Evolutionary conservation across 2,797 vertebrate species (phyloP).

Genomic region (Echiichthys vipera): DNA sequence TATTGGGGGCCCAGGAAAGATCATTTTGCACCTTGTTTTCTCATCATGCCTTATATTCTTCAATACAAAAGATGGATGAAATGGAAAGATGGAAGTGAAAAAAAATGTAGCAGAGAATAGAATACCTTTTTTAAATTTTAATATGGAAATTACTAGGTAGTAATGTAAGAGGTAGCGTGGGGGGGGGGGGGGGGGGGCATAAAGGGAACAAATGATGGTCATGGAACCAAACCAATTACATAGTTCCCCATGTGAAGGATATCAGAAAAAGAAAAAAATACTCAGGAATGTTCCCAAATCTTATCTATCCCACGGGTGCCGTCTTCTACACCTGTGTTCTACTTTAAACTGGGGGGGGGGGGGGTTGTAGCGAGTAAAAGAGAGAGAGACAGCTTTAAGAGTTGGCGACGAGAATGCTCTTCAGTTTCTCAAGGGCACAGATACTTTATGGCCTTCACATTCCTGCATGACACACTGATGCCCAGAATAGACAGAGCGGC

Average conservation of each 20-base stretch:
- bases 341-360: slow-evolving; percentile 69
- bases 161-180: slow-evolving; percentile 73
- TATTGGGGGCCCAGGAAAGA: slow-evolving; percentile 83
- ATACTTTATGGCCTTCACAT: slow-evolving; percentile 81
- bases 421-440: slow-evolving; percentile 79
- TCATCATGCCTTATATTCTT: slow-evolving; percentile 82
- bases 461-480: slow-evolving; percentile 78
- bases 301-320: slow-evolving; percentile 71
- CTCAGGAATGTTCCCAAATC: slow-evolving; percentile 73
- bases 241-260: slow-evolving; percentile 62
- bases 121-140: slow-evolving; percentile 70
- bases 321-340: slow-evolving; percentile 75
- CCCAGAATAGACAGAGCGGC: slow-evolving; percentile 75
- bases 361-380: slow-evolving; percentile 63
- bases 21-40: slow-evolving; percentile 87
- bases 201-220: slow-evolving; percentile 66
- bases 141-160: slow-evolving; percentile 73
- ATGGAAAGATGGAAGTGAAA: slow-evolving; percentile 69
- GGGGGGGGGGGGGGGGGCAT: slow-evolving; percentile 56
- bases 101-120: slow-evolving; percentile 53
- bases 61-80: slow-evolving; percentile 71
- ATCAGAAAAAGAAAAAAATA: slow-evolving; percentile 51
- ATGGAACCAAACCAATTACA: slow-evolving; percentile 73
- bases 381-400: slow-evolving; percentile 69
- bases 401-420: slow-evolving; percentile 74